Base-by-base conservation (phyloP, 2,113 vertebrate genomes). In the Pipa parva region DNA sequence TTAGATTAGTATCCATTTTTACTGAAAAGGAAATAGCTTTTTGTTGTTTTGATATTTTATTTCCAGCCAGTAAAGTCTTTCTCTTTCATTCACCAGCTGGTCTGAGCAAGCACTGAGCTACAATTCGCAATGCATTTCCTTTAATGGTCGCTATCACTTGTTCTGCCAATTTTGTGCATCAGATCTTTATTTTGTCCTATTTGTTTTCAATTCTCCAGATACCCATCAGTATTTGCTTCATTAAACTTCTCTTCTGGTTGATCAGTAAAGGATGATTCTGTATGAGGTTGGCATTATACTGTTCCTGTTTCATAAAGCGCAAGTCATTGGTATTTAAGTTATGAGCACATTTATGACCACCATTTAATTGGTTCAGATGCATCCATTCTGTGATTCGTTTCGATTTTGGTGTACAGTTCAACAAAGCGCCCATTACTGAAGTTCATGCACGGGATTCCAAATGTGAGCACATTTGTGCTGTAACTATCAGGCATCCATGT, bases 31-130 rank as follows among this genome's bases (percentile, higher is more conserved):
- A 36, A 61, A 70, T 70, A 60, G 49, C 49, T 42, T 70, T 31
- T 61, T 70, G 46, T 49, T 49, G 48, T 45, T 28, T 61, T 68
- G 56, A 68, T 60, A 24, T 59, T 48, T 61, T 49, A 61, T 61
- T 24, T 58, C 21, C 57, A 70, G 66, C 46, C 66, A 68, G 66
- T 33, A 52, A 49, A 25, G 36, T 64, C 37, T 50, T 13, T 69
- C 39, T 78, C 77, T 72, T 28, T 68, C 50, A 72, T 71, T 76
- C 71, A 77, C 84, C 83, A 83, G 80, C 83, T 83, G 82, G 78
- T 74, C 72, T 12, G 65, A 71, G 73, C 25, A 72, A 73, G 60
- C 1, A 18, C 66, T 77, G 75, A 42, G 76, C 78, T 76, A 20
- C 26, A 71, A 28, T 80, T 81, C 80, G 72, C 62, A 76, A 39